Evolutionary conservation across 2,888 invertebrate genomes (phyloP), one percentile per base, ranked within the genome.

Genomic region (Crepidodera aurea): DNA sequence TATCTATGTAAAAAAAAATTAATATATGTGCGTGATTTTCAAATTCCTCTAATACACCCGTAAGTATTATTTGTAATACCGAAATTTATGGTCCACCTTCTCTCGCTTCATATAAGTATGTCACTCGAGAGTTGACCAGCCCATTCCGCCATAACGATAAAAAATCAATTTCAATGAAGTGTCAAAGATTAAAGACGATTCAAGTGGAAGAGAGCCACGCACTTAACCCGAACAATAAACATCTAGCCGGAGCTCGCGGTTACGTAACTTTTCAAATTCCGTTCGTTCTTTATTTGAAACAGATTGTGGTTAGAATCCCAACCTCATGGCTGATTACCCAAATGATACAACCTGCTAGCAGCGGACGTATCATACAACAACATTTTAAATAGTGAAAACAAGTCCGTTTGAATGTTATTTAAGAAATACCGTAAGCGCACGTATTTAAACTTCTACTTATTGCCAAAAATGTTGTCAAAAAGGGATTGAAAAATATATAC

Each of bases 201-300:
- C 55, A 46, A 60, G 55, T 55, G 54, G 64, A 51, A 58, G 64
- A 50, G 61, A 56, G 57, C 44, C 44, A 44, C 44, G 44, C 61
- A 65, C 65, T 62, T 59, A 62, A 51, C 67, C 65, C 60, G 66
- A 66, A 73, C 71, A 73, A 70, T 71, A 70, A 71, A 69, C 68
- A 70, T 67, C 61, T 60, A 60, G 58, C 55, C 51, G 64, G 66
- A 59, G 57, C 66, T 66, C 68, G 65, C 64, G 69, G 74, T 77
- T 77, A 74, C 76, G 76, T 77, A 77, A 77, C 72, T 70, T 73
- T 75, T 76, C 68, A 71, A 76, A 76, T 77, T 77, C 76, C 72
- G 71, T 69, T 74, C 70, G 73, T 72, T 75, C 72, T 73, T 73
- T 74, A 55, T 55, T 44, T 29, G 46, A 56, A 56, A 56, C 15